phyloP scores from a whole-genome alignment of 1,140 invertebrate species.

The Helicoverpa zea region DNA sequence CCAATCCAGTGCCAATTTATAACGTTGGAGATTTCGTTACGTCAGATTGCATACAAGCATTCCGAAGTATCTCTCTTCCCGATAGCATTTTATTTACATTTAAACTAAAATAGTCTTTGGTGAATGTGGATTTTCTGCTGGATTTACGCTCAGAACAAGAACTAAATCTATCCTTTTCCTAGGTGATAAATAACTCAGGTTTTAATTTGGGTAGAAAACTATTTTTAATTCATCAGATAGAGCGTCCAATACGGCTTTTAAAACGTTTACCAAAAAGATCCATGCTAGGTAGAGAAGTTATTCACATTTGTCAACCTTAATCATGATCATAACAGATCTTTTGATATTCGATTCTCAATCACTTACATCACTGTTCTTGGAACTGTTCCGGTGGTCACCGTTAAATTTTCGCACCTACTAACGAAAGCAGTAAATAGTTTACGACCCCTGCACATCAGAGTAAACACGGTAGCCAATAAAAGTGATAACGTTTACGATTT shows the following conservation, averaged over 20 bases:
- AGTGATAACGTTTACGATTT: conserved; percentile 24
- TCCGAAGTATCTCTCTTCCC: neutral
- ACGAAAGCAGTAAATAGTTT: conserved; percentile 49
- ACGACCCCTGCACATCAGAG: conserved; percentile 51
- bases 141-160: no score
- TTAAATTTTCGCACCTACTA: neutral
- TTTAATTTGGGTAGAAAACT: neutral
- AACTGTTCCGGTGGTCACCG: conserved; percentile 5
- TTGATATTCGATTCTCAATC: conserved; percentile 10
- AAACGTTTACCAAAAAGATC: no score
- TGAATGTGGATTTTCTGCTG: no score
- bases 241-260: neutral
- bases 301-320: no score
- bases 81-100: neutral
- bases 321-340: neutral
- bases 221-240: neutral
- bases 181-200: neutral
- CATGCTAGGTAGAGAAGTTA: no score
- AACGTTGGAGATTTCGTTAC: neutral
- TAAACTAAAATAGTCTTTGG: neutral
- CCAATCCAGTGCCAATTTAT: conserved; percentile 20
- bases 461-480: conserved; percentile 14
- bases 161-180: no score
- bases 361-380: conserved; percentile 19
- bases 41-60: neutral